Evolutionary conservation across 1,140 invertebrate genomes (phyloP).

Genomic region (Scaptodrosophila lebanonensis): DNA sequence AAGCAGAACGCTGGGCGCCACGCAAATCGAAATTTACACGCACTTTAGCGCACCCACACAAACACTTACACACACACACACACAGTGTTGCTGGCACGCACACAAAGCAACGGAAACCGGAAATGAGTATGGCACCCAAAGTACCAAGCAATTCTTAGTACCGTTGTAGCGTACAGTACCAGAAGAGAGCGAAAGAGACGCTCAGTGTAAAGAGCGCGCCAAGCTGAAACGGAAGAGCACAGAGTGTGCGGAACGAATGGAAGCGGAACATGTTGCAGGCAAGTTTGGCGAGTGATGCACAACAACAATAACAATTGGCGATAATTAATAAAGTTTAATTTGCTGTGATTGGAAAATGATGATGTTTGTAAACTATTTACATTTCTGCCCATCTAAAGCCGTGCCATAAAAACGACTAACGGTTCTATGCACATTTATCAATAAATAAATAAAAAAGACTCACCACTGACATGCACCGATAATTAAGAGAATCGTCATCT

Average conservation of each 20-base stretch:
- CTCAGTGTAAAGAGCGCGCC: not conserved
- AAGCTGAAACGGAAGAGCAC: slow-evolving; percentile 23
- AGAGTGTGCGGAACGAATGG: slow-evolving; percentile 27
- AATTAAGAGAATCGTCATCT: too few relatives aligned
- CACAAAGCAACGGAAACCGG: slow-evolving; percentile 72
- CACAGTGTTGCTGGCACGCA: slow-evolving; percentile 33
- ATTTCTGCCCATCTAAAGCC: too few relatives aligned
- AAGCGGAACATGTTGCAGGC: slow-evolving; percentile 31
- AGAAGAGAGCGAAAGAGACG: not conserved
- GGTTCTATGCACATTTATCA: too few relatives aligned
- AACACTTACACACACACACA: too few relatives aligned
- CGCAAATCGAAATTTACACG: slow-evolving; percentile 65
- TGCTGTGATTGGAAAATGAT: slow-evolving; percentile 5
- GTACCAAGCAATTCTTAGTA: slow-evolving; percentile 5
- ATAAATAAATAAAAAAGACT: too few relatives aligned
- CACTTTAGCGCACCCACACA: too few relatives aligned
- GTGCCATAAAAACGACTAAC: too few relatives aligned
- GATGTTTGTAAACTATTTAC: not conserved
- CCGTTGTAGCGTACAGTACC: slow-evolving; percentile 16
- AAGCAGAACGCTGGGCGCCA: slow-evolving; percentile 19
- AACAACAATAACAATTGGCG: slow-evolving; percentile 39
- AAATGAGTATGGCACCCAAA: slow-evolving; percentile 66
- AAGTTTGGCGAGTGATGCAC: not conserved
- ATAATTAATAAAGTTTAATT: slow-evolving; percentile 33
- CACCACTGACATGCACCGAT: too few relatives aligned